Evolutionary conservation across 2,797 vertebrate genomes (phyloP), one percentile per base, ranked within the genome.

Genomic region (Gouania willdenowi): DNA sequence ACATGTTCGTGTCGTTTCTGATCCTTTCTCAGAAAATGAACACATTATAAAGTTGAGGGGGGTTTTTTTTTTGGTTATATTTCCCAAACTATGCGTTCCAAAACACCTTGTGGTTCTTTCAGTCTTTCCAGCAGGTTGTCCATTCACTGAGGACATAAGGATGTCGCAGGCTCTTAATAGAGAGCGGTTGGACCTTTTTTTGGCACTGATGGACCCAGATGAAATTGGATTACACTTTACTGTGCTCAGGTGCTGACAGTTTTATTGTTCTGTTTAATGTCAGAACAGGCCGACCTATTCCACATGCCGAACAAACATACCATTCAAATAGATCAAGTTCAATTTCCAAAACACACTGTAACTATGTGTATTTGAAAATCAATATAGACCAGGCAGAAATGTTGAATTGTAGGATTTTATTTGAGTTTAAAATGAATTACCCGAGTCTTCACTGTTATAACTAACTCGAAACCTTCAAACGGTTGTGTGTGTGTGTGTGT

Each of bases 241-340:
- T 45, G 54, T 30, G 31, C 19, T 47, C n/a, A 19, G 14, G 31
- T 11, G 59, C 21, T 47, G 72, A 83, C 58, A 75, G 52, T 3
- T 82, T 80, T 74, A 71, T 71, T 70, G 34, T 59, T 61, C 32
- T 38, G 53, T n/a, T n/a, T 55, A 22, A 51, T 43, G 30, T 39
- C 23, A 37, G 25, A 34, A 15, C 17, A 56, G 28, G 61, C 57
- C 17, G 33, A 53, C 26, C 4, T 5, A 17, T 52, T 11, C 28
- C 15, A 30, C 29, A 14, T 5, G 5, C 25, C 6, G n/a, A 29
- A 61, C 23, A 44, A 43, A 9, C 12, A 9, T 6, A 26, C 5
- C 25, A 27, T 14, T 24, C 46, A 34, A 17, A 48, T 2, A 5
- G 52, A 34, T 17, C 38, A 3, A 31, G 8, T 37, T 21, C 12